Evolutionary conservation across 2,113 vertebrate species (phyloP).

Genomic region (Typhlomys cinereus): DNA sequence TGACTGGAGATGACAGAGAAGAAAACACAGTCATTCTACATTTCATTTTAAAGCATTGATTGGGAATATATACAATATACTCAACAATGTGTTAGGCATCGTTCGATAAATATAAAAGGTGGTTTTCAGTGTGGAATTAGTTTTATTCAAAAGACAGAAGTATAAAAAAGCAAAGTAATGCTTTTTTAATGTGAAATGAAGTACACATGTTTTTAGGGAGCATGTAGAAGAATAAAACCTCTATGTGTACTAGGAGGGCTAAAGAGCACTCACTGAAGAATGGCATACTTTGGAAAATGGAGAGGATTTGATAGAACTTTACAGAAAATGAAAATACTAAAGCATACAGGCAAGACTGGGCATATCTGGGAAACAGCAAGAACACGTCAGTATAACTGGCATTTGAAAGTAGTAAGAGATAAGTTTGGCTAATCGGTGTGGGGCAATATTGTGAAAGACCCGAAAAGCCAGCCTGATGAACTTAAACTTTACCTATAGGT

Average conservation of each 20-base stretch:
- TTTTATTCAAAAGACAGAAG: conserved; percentile 10
- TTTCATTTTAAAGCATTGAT: conserved; percentile 3
- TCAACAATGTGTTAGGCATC: background rate
- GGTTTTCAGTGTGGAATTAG: background rate
- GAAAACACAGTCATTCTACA: conserved; percentile 36
- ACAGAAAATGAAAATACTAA: conserved; percentile 17
- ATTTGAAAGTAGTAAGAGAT: background rate
- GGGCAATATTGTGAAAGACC: conserved; percentile 18
- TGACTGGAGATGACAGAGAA: conserved; percentile 85
- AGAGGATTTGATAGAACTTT: background rate
- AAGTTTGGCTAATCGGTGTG: background rate
- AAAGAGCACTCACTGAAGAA: background rate
- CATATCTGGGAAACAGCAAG: background rate
- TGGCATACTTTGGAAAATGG: background rate
- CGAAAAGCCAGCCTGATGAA: conserved; percentile 33
- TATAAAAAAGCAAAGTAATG: background rate
- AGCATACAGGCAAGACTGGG: background rate
- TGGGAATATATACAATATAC: background rate
- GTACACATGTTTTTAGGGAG: background rate
- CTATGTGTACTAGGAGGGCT: background rate
- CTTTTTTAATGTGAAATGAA: background rate
- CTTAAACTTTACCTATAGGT: conserved; percentile 1
- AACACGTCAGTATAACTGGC: background rate
- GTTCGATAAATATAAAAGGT: background rate
- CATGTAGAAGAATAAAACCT: background rate